phyloP scores from a whole-genome alignment of 2,113 vertebrate genomes.

The Odontophorus gujanensis region DNA sequence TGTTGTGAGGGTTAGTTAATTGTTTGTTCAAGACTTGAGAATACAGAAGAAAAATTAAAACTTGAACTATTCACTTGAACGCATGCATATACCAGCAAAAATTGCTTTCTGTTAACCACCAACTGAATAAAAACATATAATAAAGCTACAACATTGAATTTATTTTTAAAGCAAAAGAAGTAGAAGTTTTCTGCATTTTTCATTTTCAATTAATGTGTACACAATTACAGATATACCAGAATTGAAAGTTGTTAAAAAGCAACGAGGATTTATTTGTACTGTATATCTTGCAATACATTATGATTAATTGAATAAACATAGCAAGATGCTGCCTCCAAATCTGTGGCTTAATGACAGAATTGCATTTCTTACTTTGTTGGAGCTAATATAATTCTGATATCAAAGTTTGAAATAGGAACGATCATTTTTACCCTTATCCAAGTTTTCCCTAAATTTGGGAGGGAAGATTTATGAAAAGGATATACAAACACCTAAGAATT shows the following conservation, averaged over 20 bases:
- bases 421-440: not conserved
- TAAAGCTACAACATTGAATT: not conserved
- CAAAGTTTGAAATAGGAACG: not conserved
- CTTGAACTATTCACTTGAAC: not conserved
- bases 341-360: not conserved
- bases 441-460: not conserved
- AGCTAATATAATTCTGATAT: not conserved
- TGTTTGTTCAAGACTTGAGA: not conserved
- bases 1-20: slow-evolving; percentile 60
- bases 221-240: not conserved
- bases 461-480: not conserved
- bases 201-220: not conserved
- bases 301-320: slow-evolving; percentile 32
- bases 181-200: not conserved
- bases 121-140: slow-evolving; percentile 7
- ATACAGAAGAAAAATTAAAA: not conserved
- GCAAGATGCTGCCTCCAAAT: slow-evolving; percentile 1
- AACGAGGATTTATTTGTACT: not conserved
- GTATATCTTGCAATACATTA: slow-evolving; percentile 20
- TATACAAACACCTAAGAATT: not conserved
- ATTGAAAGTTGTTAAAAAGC: not conserved
- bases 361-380: not conserved
- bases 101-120: not conserved
- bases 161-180: slow-evolving; percentile 10
- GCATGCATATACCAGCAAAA: slow-evolving; percentile 20